Conservation (phyloP, 2,113 vertebrate species). For the human region GRCh38 chr1:85159001-85159500, state of each 20-base stretch:
- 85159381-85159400: conserved; percentile 70
- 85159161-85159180: conserved; percentile 92
- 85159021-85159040: conserved; percentile 86
- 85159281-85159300: conserved; percentile 14
- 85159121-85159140: conserved; percentile 82
- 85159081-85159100: conserved; percentile 94
- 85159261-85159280: conserved; percentile 61
- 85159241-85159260: conserved; percentile 86
- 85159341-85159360: conserved; percentile 76
- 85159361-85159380: conserved; percentile 73
- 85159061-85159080: conserved; percentile 98
- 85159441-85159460: conserved; percentile 64
- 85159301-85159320: conserved; percentile 21
- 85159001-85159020: conserved; percentile 89
- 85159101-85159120: conserved; percentile 90
- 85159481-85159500: conserved; percentile 61
- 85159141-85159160: conserved; percentile 94
- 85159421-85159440: conserved; percentile 71
- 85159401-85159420: conserved; percentile 41
- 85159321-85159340: conserved; percentile 49
- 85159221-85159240: conserved; percentile 80
- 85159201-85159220: conserved; percentile 69
- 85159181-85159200: conserved; percentile 77
- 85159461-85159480: conserved; percentile 76
- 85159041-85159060: conserved; percentile 93